Conservation (phyloP, 2,113 vertebrate species). For the Planiliza haematocheilus region DNA sequence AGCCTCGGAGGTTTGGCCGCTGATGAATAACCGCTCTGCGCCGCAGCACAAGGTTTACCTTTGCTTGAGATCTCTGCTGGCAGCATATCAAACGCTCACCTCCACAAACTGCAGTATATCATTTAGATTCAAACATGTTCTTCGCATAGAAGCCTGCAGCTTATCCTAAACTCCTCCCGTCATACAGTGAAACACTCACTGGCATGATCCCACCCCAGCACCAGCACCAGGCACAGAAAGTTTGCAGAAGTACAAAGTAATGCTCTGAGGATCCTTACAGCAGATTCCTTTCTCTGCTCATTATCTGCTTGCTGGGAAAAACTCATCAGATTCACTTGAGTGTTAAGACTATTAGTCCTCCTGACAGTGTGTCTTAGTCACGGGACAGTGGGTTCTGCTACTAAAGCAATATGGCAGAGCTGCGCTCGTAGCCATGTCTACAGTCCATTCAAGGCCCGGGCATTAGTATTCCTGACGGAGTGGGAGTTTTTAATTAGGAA, state of each 20-base stretch:
- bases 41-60: background rate
- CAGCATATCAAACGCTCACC: constrained; percentile 12
- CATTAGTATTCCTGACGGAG: constrained; percentile 72
- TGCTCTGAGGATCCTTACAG: constrained; percentile 61
- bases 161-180: constrained; percentile 16
- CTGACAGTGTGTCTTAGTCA: constrained; percentile 79
- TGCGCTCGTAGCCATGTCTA: constrained; percentile 65
- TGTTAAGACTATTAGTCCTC: constrained; percentile 81
- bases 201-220: constrained; percentile 4
- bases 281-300: constrained; percentile 71
- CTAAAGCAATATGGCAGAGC: constrained; percentile 78
- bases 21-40: too few relatives aligned
- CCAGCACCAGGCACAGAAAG: constrained; percentile 35
- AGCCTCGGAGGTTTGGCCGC: too few relatives aligned
- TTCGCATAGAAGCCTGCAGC: constrained; percentile 13
- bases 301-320: constrained; percentile 77
- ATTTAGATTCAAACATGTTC: background rate
- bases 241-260: constrained; percentile 56
- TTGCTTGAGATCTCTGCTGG: constrained; percentile 21
- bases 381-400: constrained; percentile 75
- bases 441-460: constrained; percentile 65
- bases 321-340: constrained; percentile 81
- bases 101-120: constrained; percentile 2
- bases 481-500: constrained; percentile 78
- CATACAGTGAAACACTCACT: constrained; percentile 1